A percentile compares a stretch with the other conserved stretches of the same genome.
phyloP scores from a whole-genome alignment of 2,113 vertebrate species.

The Clarias gariepinus region DNA sequence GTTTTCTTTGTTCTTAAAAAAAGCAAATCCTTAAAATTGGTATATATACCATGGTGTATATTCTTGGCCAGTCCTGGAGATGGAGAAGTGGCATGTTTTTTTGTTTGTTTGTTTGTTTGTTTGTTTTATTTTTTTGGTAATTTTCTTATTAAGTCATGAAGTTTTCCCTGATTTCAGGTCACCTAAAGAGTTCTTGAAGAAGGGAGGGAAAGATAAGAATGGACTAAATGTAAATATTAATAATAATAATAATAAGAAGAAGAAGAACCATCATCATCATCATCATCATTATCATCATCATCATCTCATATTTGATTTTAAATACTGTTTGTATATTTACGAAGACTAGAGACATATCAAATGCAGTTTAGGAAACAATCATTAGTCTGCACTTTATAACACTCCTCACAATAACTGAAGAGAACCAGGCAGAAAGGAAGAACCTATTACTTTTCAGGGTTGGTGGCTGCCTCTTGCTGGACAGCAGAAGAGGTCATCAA shows the following conservation, averaged over 20 bases:
- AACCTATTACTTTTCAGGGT: slow-evolving; percentile 47
- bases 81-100: not conserved
- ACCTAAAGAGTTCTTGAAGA: not conserved
- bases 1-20: slow-evolving; percentile 31
- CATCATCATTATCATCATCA: too few relatives aligned
- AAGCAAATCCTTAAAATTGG: slow-evolving; percentile 34
- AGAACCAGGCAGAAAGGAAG: not conserved
- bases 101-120: not conserved
- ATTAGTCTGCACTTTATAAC: not conserved
- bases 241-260: not conserved
- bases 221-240: not conserved
- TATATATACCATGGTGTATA: slow-evolving; percentile 21
- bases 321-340: not conserved
- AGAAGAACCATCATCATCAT: too few relatives aligned
- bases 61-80: slow-evolving; percentile 27
- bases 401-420: not conserved
- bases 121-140: not conserved
- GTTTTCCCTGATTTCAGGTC: slow-evolving; percentile 16
- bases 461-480: slow-evolving; percentile 45
- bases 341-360: not conserved
- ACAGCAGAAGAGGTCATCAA: slow-evolving; percentile 55
- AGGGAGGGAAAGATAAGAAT: not conserved
- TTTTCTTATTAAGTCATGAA: not conserved
- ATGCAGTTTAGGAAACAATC: not conserved
- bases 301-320: too few relatives aligned